Evolutionary conservation across 1,140 invertebrate species (phyloP), one percentile per base, ranked within the genome.

Genomic region (Drosophila tristis): DNA sequence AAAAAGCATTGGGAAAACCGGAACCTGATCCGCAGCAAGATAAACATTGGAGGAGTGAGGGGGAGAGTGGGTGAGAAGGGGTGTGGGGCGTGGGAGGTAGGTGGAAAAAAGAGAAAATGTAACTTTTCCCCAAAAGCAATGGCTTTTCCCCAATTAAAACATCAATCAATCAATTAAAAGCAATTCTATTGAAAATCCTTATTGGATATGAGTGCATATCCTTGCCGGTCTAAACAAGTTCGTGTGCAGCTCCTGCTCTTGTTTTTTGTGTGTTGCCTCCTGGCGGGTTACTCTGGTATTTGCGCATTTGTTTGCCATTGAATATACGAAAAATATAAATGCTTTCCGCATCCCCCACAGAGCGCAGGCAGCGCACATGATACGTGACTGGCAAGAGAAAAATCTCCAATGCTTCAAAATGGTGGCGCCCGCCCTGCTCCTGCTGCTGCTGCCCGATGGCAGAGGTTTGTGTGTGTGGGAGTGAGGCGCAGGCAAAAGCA

Each of bases 121-220:
- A 48, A 35, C 54, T 59, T 66, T 66, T 5, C 35, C 42, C 49
- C 64, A 50, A 60, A 23, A 66, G 75, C 60, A 74, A 74, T 82
- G 80, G 84, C 76, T 82, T 89, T 89, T 84, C 79, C 73, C 82
- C 84, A 89, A 89, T 89, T 89, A 89, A 89, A 89, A 89, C 84
- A 89, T 89, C 84, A 89, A 89, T 89, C 84, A 89, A 89, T 89
- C 84, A 89, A 89, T 89, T 89, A 89, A 89, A 89, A 89, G 79
- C 61, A 84, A 84, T 89, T 89, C 79, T 81, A 89, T 75, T 71
- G 63, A 74, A 82, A 85, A 85, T 80, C 77, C 78, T 84, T 63
- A 57, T 74, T 73, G 72, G 74, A 84, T 85, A 82, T 84, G 80
- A 86, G 74, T 81, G 70, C 71, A 74, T 39, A 39, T 39, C 64